A percentile compares a stretch with the other conserved stretches of the same genome.
Evolutionary conservation across 1,140 invertebrate species (phyloP).

Genomic region (Trichogramma pretiosum): DNA sequence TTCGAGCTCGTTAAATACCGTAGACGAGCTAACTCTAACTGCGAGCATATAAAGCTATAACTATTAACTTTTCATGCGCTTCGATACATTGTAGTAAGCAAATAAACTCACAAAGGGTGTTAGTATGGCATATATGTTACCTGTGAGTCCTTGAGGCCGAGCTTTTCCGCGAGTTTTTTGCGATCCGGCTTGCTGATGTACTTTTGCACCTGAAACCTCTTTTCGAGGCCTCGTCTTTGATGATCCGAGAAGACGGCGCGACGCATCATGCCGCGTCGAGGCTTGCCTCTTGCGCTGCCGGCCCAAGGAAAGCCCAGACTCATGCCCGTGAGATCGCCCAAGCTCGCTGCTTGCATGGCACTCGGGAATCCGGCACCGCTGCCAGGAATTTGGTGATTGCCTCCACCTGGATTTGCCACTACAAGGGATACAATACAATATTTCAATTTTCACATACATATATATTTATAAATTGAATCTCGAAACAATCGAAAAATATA

Average conservation of each 20-base stretch:
- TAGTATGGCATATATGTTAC: no score
- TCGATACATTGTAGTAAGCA: no score
- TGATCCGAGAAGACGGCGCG: conserved; percentile 86
- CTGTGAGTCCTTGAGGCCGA: conserved; percentile 91
- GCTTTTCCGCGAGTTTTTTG: conserved; percentile 89
- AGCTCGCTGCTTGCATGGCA: conserved; percentile 29
- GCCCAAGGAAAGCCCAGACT: conserved; percentile 66
- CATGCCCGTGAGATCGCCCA: conserved; percentile 36
- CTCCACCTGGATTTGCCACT: conserved; percentile 27
- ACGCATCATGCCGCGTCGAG: conserved; percentile 87
- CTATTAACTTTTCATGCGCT: no score
- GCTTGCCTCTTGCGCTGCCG: conserved; percentile 68
- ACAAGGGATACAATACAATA: no score
- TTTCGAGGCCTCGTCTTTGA: conserved; percentile 88
- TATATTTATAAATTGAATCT: no score
- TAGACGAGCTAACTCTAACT: no score
- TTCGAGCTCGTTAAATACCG: no score
- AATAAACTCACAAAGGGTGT: no score
- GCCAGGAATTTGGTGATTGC: conserved; percentile 39
- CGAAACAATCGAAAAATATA: no score
- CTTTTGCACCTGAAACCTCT: conserved; percentile 93
- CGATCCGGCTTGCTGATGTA: conserved; percentile 97
- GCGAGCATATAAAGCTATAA: no score
- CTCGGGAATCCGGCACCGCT: conserved; percentile 49
- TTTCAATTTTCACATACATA: no score